Evolutionary conservation across 2,113 vertebrate species (phyloP).

Genomic region (Psephotus haematonotus): DNA sequence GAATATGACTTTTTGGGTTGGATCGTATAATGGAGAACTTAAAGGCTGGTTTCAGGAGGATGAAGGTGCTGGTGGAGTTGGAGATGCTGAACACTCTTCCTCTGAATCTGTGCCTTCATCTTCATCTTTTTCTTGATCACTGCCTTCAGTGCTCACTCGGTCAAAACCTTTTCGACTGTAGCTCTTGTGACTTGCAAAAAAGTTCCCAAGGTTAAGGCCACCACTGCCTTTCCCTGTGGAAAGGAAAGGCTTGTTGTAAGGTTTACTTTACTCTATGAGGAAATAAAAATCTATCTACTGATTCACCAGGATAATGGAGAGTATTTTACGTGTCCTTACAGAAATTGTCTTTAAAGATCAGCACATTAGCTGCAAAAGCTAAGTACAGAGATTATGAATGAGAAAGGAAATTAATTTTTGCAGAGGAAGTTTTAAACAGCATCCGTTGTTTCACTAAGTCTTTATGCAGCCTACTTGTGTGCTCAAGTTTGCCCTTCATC

Average conservation of each 20-base stretch:
- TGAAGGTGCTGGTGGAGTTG: conserved; percentile 51
- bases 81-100: conserved; percentile 88
- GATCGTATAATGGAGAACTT: background rate
- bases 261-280: background rate
- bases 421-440: background rate
- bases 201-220: conserved; percentile 93
- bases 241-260: background rate
- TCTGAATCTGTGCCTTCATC: conserved; percentile 92
- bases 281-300: background rate
- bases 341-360: background rate
- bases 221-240: conserved; percentile 84
- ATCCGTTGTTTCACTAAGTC: background rate
- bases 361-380: background rate
- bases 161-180: conserved; percentile 96
- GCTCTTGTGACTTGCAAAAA: conserved; percentile 90
- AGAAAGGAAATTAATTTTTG: background rate
- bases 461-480: background rate
- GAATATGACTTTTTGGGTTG: conserved; percentile 56
- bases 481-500: background rate
- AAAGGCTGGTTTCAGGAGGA: conserved; percentile 72
- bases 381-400: background rate
- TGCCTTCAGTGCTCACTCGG: conserved; percentile 94
- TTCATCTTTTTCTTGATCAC: conserved; percentile 93
- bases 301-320: background rate
- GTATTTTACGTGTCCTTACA: background rate